Base-by-base conservation (phyloP, 2,888 invertebrate genomes). In the Lottia scabra region DNA sequence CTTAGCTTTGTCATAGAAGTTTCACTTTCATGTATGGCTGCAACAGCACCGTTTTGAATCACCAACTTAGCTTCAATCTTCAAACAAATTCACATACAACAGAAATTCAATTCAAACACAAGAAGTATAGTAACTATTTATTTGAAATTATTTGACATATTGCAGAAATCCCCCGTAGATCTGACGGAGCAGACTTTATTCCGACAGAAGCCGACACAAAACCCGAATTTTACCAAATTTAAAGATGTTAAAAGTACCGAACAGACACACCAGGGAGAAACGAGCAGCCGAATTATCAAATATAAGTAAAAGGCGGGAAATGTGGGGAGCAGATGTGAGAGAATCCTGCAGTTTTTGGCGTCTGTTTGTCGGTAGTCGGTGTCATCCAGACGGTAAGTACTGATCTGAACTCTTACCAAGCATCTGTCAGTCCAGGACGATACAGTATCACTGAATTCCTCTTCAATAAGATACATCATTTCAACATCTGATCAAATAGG, bases 231-330 rank as follows among this genome's bases (percentile, higher is more conserved):
- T 4, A 38, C 38, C 38, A 38, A 38, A 38, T 6, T 38, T 38
- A 38, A 38, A 38, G 8, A 38, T 38, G 38, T 38, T 56, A 23
- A 23, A 23, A 56, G 19, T 23, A 23, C 23, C 19, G 13, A 19
- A n/a, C 56, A 56, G 56, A 56, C 56, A 56, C 56, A 23, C 19
- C 19, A 56, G 56, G 56, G 56, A 56, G 56, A 56, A 56, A 56
- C 19, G 19, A 56, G 56, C 56, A 56, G 19, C 19, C 23, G 56
- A 56, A 56, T 23, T 56, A 56, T 56, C 56, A 56, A 38, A n/a
- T 56, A 23, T 56, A 56, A 56, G 56, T 56, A 56, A 15, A 56
- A 56, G 56, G 56, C 56, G 56, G 56, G 56, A 56, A 56, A 56
- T 19, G 56, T 56, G 56, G 56, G 19, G 23, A 56, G 56, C 56